Percentiles rank a stretch among this genome's conserved stretches.
phyloP scores from a whole-genome alignment of 2,113 vertebrate genomes.

The Delphinapterus leucas region DNA sequence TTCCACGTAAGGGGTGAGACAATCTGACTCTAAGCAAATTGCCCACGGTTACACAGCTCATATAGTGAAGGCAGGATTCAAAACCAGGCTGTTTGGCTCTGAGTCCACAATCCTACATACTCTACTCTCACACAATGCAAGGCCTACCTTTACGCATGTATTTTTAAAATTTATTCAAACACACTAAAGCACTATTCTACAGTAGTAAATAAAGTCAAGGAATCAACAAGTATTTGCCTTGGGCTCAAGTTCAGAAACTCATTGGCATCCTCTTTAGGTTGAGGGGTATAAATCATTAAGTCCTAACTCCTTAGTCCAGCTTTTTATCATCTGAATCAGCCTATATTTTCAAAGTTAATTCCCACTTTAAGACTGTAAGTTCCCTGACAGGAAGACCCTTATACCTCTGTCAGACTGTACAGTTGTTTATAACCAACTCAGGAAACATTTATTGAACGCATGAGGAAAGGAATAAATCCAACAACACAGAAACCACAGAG shows the following conservation, averaged over 20 bases:
- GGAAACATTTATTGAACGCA: not conserved
- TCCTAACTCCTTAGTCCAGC: not conserved
- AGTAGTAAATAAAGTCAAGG: constrained; percentile 15
- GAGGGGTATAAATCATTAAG: not conserved
- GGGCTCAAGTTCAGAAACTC: not conserved
- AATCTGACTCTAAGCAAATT: not conserved
- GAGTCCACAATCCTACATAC: not conserved
- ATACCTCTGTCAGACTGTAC: not conserved
- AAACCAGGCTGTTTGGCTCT: not conserved
- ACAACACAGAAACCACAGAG: not conserved
- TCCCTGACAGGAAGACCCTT: not conserved
- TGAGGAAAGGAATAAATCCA: not conserved
- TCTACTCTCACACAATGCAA: not conserved
- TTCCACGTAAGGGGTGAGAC: not conserved
- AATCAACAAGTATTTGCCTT: not conserved
- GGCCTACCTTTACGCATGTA: not conserved
- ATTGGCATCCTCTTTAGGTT: not conserved
- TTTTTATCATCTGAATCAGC: not conserved
- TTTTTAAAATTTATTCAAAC: constrained; percentile 32
- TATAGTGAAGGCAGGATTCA: not conserved
- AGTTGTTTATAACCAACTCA: constrained; percentile 11
- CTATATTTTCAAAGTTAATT: constrained; percentile 13
- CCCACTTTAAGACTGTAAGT: not conserved
- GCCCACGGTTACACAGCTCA: not conserved
- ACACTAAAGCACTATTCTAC: not conserved